Base-by-base conservation (phyloP, 2,797 vertebrate species). In the Esox masquinongy region DNA sequence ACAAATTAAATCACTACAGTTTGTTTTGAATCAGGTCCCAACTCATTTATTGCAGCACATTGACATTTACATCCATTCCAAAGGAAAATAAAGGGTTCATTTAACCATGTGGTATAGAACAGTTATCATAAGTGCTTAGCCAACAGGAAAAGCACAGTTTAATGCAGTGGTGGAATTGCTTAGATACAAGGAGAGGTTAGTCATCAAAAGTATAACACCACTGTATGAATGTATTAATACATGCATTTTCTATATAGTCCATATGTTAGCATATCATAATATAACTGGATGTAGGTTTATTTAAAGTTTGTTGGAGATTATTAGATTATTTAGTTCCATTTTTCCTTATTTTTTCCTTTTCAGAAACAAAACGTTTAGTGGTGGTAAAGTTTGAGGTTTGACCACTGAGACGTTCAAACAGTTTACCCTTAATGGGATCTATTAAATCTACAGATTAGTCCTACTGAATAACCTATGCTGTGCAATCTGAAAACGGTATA, bases 1-100 rank as follows among this genome's bases (percentile, higher is more conserved):
- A 53, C 14, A 4, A 29, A 5, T 29, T 15, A 9, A 16, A 39
- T 61, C 26, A 59, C 51, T n/a, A 36, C 26, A 72, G 19, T 59
- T 19, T 22, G 5, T 39, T 84, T 70, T 82, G 56, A 86, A 75
- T 88, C 82, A 88, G 75, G 88, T 91, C 80, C 90, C 87, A 91
- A 90, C 76, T 86, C 74, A 84, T 94, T 95, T 94, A 94, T 94
- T 94, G 88, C 89, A 93, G 86, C 84, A 26, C 82, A 82, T 74
- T 82, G 87, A 93, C 89, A 92, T 89, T 90, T 83, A 88, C 78
- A 90, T 88, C 82, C 88, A 91, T 90, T 92, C 90, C 89, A 94
- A 90, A 92, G 92, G 92, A 93, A 82, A 86, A 83, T 79, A 89
- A 81, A 84, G 85, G 83, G 87, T 87, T 82, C 83, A 74, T 83